phyloP scores from a whole-genome alignment of 2,113 vertebrate species.

The Austrofundulus limnaeus region DNA sequence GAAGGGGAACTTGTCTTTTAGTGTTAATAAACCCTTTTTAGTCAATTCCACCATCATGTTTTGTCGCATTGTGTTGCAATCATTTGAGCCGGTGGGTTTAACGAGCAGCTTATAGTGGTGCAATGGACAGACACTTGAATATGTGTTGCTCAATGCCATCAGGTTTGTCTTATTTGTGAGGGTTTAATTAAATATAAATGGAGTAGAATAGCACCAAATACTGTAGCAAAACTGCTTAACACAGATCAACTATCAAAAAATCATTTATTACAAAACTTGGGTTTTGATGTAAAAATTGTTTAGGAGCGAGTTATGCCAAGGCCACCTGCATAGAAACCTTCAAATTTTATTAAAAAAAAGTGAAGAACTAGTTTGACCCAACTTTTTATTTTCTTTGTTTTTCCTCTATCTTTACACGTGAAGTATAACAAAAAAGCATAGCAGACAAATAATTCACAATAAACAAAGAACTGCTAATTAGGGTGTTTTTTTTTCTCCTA shows the following conservation, averaged over 20 bases:
- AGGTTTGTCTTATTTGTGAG: no score
- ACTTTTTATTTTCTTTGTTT: slow-evolving; percentile 19
- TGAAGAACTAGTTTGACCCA: slow-evolving; percentile 1
- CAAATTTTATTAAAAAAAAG: background rate
- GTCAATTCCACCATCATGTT: no score
- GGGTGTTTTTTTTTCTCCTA: slow-evolving; percentile 39
- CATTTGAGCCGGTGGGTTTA: no score
- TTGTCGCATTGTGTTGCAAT: no score
- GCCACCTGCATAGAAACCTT: background rate
- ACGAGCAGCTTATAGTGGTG: no score
- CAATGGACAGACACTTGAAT: no score
- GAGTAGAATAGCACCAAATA: no score
- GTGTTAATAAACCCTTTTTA: no score
- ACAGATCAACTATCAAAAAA: background rate
- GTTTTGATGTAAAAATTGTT: background rate
- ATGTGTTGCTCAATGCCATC: no score
- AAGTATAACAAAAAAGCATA: slow-evolving; percentile 42
- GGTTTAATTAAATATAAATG: no score
- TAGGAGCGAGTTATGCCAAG: background rate
- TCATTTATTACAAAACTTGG: slow-evolving; percentile 14
- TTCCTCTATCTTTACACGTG: slow-evolving; percentile 30
- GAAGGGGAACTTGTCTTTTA: no score
- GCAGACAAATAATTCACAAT: slow-evolving; percentile 46
- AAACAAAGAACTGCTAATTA: slow-evolving; percentile 68
- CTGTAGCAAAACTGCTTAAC: background rate